Base-by-base conservation (phyloP, 2,113 vertebrate species). In the Pampusana beccarii region DNA sequence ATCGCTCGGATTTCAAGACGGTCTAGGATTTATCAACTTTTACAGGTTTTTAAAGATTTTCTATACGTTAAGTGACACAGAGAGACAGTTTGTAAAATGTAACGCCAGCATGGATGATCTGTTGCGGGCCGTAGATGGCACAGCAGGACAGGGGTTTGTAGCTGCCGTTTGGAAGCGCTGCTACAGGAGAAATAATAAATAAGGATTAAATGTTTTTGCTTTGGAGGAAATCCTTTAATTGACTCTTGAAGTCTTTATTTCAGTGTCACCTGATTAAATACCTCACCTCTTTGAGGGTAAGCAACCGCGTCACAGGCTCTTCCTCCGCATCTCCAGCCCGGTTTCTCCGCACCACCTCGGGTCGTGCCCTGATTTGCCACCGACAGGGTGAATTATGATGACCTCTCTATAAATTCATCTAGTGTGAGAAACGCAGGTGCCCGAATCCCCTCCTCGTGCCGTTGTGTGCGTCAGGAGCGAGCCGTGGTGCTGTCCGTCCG, bases 21-120 rank as follows among this genome's bases (percentile, higher is more conserved):
- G 19, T 53, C 31, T 31, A 57, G 80, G 91, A 97, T 97, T 96
- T 87, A 93, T 95, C 92, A 93, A 91, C 83, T 94, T 95, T 62
- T 90, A 86, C 92, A 71, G 90, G 75, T 36, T 86, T 80, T 83
- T 84, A 94, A 73, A 56, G 93, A 93, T 97, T 95, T 96, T 94
- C 93, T 79, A 16, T 95, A 77, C 0, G 2, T 92, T 85, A 89
- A 92, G 91, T 93, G 95, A 87, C 92, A 93, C 13, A 15, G 73
- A 64, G 88, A 88, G 95, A 58, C 91, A 75, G 80, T 81, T 65
- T 81, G 88, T 87, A 46, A 92, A 82, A 87, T 33, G 40, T 4
- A 38, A 14, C 8, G 66, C 57, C 88, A 89, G n/a, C 28, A 6
- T 1, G 10, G 88, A 69, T 94, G 92, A 86, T 78, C 42, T 81